Percentiles rank a stretch among this genome's conserved stretches.
Evolutionary conservation across 2,113 vertebrate species (phyloP).

Genomic region (Indicator indicator): DNA sequence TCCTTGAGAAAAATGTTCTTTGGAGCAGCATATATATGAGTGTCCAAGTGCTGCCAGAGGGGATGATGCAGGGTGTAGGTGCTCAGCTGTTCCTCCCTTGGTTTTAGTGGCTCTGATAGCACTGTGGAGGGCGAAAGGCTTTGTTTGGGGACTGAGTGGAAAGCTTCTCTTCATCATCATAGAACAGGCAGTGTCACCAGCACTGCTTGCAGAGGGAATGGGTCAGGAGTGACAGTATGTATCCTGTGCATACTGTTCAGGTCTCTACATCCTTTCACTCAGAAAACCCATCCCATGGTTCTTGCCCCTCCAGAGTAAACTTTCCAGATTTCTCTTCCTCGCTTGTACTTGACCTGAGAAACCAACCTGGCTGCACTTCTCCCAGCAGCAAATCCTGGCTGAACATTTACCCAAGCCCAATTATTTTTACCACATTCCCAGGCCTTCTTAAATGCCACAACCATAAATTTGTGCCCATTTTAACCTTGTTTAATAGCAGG

Average conservation of each 20-base stretch:
- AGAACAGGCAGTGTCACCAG: background rate
- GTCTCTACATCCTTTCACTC: background rate
- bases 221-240: rapidly evolving
- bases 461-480: background rate
- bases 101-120: background rate
- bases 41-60: background rate
- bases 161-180: background rate
- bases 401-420: background rate
- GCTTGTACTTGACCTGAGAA: background rate
- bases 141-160: background rate
- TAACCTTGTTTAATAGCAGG: background rate
- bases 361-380: background rate
- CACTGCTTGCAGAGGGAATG: rapidly evolving
- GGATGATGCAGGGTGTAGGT: background rate
- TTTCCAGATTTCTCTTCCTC: background rate
- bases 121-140: background rate
- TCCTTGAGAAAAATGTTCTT: background rate
- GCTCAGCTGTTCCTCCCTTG: background rate
- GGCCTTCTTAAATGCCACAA: background rate
- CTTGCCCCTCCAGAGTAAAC: background rate
- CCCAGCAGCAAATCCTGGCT: background rate
- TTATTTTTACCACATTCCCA: background rate
- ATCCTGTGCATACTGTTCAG: background rate
- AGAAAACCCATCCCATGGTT: background rate
- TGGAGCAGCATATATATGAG: background rate